Conservation (phyloP, 2,113 vertebrate species). For the Elgaria multicarinata region DNA sequence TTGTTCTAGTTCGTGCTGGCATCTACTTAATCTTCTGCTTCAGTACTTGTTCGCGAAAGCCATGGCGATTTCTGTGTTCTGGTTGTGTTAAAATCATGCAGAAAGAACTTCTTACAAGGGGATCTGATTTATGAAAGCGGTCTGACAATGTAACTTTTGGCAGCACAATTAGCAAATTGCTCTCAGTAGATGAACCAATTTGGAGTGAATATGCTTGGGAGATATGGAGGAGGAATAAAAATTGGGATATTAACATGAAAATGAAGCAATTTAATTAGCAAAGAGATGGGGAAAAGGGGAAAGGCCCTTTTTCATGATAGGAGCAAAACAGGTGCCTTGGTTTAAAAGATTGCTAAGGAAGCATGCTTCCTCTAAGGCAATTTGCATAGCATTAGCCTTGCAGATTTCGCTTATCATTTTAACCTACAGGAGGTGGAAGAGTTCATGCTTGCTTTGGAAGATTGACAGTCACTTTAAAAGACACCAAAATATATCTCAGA, state of each 20-base stretch:
- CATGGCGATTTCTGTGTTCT: slow-evolving; percentile 6
- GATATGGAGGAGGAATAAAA: slow-evolving; percentile 59
- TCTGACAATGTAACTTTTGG: slow-evolving; percentile 36
- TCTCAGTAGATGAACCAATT: slow-evolving; percentile 37
- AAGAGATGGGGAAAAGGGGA: slow-evolving; percentile 42
- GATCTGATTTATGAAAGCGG: slow-evolving; percentile 9
- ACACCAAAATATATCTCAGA: slow-evolving; percentile 31
- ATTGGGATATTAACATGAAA: slow-evolving; percentile 46
- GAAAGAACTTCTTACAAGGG: slow-evolving; percentile 27
- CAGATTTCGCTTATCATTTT: slow-evolving; percentile 66
- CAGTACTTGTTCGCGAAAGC: background rate
- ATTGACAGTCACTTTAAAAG: slow-evolving; percentile 53
- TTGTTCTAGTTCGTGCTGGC: slow-evolving; percentile 17
- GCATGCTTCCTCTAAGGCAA: slow-evolving; percentile 56
- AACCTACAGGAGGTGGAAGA: slow-evolving; percentile 64
- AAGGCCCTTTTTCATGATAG: slow-evolving; percentile 64
- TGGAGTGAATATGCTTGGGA: slow-evolving; percentile 50
- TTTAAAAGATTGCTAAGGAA: slow-evolving; percentile 68
- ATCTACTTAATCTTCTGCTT: slow-evolving; percentile 14
- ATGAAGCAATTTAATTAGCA: slow-evolving; percentile 53
- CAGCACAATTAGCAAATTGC: slow-evolving; percentile 35
- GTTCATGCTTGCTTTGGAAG: slow-evolving; percentile 64
- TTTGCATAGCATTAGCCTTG: slow-evolving; percentile 72
- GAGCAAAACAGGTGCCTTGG: slow-evolving; percentile 63
- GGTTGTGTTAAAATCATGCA: background rate